These are phyloP conservation scores for Patella pellucida DNA, from an alignment of 2,888 invertebrate species.

Conservation along the genomic window DNA sequence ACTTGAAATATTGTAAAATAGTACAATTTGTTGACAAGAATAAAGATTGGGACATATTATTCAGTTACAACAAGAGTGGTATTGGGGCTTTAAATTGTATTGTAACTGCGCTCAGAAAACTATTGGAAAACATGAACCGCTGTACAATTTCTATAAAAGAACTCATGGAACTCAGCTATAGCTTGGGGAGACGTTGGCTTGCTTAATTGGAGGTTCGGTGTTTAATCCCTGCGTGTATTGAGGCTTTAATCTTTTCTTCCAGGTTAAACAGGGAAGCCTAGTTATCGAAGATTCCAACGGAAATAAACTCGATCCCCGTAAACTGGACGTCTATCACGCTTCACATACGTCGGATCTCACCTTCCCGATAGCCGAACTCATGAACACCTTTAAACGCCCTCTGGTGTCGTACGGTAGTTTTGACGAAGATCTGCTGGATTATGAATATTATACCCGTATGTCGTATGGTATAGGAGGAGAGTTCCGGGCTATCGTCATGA, in stretches of 20 bases:
- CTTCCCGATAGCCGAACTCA: conserved; percentile 67
- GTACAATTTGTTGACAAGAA: too few relatives aligned
- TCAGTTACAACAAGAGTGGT: too few relatives aligned
- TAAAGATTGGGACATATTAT: too few relatives aligned
- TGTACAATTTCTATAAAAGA: too few relatives aligned
- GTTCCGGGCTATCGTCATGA: conserved; percentile 61
- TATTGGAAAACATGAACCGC: too few relatives aligned
- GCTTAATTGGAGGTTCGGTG: too few relatives aligned
- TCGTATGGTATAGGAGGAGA: conserved; percentile 44
- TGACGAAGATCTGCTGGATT: conserved; percentile 42
- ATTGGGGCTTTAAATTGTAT: too few relatives aligned
- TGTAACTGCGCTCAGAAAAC: too few relatives aligned
- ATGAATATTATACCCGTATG: conserved; percentile 51
- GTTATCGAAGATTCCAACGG: conserved; percentile 41
- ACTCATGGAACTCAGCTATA: too few relatives aligned
- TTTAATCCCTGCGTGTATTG: too few relatives aligned
- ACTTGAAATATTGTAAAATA: too few relatives aligned
- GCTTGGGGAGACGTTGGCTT: too few relatives aligned
- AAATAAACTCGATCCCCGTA: conserved; percentile 49
- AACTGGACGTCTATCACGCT: conserved; percentile 58
- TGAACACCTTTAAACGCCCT: conserved; percentile 73
- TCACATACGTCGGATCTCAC: conserved; percentile 45
- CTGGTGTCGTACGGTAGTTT: conserved; percentile 67
- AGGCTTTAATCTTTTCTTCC: conserved; percentile 32
- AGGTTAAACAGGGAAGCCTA: conserved; percentile 46